Conservation (phyloP, 2,113 vertebrate genomes). For the Pollachius pollachius region DNA sequence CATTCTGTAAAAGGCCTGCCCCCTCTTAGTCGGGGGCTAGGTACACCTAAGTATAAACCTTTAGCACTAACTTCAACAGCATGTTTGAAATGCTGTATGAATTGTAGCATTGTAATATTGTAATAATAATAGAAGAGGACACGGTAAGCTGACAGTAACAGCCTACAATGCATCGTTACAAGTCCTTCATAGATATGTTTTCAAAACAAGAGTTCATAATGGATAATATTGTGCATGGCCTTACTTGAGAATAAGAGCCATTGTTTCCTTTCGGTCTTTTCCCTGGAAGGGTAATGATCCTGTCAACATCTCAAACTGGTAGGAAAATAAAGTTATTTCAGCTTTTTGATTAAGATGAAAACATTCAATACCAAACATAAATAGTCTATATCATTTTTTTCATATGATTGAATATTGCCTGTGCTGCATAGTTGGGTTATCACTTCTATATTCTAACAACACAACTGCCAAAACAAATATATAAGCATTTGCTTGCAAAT, state of each 20-base stretch:
- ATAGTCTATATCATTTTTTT: too few relatives aligned
- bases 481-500: too few relatives aligned
- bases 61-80: too few relatives aligned
- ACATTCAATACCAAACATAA: too few relatives aligned
- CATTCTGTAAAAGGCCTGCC: too few relatives aligned
- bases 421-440: conserved; percentile 3
- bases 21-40: too few relatives aligned
- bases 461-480: too few relatives aligned
- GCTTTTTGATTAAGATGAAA: too few relatives aligned
- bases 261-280: conserved; percentile 97
- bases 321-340: background rate
- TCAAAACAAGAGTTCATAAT: background rate
- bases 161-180: background rate
- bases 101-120: too few relatives aligned
- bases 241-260: conserved; percentile 98
- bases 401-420: too few relatives aligned
- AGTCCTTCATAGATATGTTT: background rate
- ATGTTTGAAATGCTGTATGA: too few relatives aligned
- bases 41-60: too few relatives aligned
- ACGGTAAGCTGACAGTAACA: background rate
- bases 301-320: conserved; percentile 97
- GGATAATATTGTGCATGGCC: conserved; percentile 42
- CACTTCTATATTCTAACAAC: background rate
- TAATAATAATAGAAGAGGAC: background rate
- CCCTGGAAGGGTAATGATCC: conserved; percentile 96